Evolutionary conservation across 2,113 vertebrate species (phyloP).

Genomic region (Colistium nudipinnis): DNA sequence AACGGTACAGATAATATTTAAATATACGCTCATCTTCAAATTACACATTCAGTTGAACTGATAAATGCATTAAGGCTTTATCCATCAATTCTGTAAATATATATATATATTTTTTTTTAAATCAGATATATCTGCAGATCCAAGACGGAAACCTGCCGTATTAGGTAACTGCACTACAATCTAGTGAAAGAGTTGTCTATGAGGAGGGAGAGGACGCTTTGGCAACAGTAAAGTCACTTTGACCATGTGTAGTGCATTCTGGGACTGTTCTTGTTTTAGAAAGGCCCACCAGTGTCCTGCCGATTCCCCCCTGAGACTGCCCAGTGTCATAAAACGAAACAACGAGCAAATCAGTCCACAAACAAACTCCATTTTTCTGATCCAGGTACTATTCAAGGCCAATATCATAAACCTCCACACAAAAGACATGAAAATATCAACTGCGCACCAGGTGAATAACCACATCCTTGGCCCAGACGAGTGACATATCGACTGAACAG

Average conservation of each 20-base stretch:
- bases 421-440: neutral
- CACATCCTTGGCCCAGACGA: too few relatives aligned
- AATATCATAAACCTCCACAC: too few relatives aligned
- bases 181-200: neutral
- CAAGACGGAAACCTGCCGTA: conserved; percentile 2
- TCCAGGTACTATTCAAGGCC: neutral
- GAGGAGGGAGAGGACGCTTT: conserved; percentile 4
- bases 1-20: neutral
- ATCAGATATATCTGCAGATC: neutral
- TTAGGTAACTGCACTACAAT: neutral
- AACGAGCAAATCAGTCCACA: neutral
- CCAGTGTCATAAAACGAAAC: neutral
- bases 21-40: neutral
- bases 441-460: neutral
- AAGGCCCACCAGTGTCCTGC: neutral
- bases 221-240: neutral
- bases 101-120: too few relatives aligned
- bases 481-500: neutral
- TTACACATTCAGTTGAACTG: too few relatives aligned
- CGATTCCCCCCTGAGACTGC: neutral
- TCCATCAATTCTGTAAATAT: neutral
- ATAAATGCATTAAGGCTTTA: too few relatives aligned
- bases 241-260: neutral
- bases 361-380: neutral
- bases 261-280: neutral